Conservation (phyloP, 2,888 invertebrate genomes). For the Sarcophaga variegata region DNA sequence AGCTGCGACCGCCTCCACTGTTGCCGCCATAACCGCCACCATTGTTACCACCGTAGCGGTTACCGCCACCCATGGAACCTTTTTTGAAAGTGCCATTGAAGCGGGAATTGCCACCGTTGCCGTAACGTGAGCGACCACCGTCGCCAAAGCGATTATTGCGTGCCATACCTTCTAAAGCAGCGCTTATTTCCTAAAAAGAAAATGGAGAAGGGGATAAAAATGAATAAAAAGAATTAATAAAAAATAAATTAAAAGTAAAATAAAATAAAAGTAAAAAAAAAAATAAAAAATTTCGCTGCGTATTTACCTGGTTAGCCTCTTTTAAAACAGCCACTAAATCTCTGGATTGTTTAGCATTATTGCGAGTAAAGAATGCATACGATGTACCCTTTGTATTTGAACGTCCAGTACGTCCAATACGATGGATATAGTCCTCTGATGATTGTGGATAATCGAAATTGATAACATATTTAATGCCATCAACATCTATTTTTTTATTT, state of each 20-base stretch:
- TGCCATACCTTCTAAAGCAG: conserved; percentile 91
- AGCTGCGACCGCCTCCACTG: conserved; percentile 64
- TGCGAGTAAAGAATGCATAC: conserved; percentile 96
- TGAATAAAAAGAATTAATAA: not conserved
- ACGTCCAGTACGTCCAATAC: conserved; percentile 96
- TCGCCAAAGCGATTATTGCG: conserved; percentile 84
- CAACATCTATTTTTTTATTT: conserved; percentile 87
- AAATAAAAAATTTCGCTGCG: not conserved
- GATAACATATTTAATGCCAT: conserved; percentile 97
- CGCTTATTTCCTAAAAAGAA: conserved; percentile 88
- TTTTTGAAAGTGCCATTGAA: conserved; percentile 79
- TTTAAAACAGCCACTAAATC: conserved; percentile 93
- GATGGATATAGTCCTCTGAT: conserved; percentile 97
- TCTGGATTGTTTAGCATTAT: conserved; percentile 93
- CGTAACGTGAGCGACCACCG: conserved; percentile 72
- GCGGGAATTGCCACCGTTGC: conserved; percentile 71
- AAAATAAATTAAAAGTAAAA: not conserved
- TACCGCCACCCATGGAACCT: conserved; percentile 72
- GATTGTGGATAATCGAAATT: conserved; percentile 98
- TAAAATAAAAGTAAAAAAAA: not conserved
- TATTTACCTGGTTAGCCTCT: conserved; percentile 92
- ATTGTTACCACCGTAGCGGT: conserved; percentile 73
- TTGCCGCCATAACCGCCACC: conserved; percentile 68
- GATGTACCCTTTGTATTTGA: conserved; percentile 94
- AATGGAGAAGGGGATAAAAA: conserved; percentile 48